Base-by-base conservation (phyloP, 2,888 invertebrate genomes). In the Lepidochrysops patricia region DNA sequence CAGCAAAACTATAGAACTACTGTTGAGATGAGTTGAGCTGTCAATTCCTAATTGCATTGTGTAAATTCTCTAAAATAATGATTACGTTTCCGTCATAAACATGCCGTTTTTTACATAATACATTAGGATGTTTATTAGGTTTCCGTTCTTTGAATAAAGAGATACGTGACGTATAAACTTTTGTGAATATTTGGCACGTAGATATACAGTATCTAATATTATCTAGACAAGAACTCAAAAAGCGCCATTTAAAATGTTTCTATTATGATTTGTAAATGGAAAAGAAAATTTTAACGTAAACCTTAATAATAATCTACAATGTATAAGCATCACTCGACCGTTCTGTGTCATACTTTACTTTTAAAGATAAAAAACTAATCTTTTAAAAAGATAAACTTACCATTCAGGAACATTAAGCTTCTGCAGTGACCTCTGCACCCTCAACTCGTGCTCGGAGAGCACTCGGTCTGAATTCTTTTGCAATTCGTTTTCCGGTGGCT, bases 321-420 rank as follows among this genome's bases (percentile, higher is more conserved):
- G 43, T 12, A 29, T 43, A 12, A 19, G 9, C 23, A 9, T 19
- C 23, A 4, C 19, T 43, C 19, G 19, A 32, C 7, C 12, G 13
- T 29, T 15, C 7, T 4, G 15, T 27, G 12, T 7, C 29, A 12
- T 12, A 13, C 15, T 29, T 4, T 29, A 15, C 19, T 27, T 26
- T 13, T 1, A 4, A 29, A 52, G 15, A 48, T 7, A 23, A 9
- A 9, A 15, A 25, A 35, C n/a, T 37, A 29, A 48, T 23, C 7
- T 49, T 35, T 13, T 32, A 57, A 35, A 19, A 57, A 56, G 54
- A 27, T 32, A 26, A 5, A 72, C 87, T 82, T 61, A 98, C 98
- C 98, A 98, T 81, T 98, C 97, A 64, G 98, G 98, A 66, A 98
- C 94, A 88, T 97, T 96, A 71, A 98, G 93, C 76, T 96, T 96